A percentile compares a stretch with the other conserved stretches of the same genome.
These are phyloP conservation scores for Aphyosemion australe DNA, from an alignment of 2,113 vertebrate genomes.

Conservation along the genomic window DNA sequence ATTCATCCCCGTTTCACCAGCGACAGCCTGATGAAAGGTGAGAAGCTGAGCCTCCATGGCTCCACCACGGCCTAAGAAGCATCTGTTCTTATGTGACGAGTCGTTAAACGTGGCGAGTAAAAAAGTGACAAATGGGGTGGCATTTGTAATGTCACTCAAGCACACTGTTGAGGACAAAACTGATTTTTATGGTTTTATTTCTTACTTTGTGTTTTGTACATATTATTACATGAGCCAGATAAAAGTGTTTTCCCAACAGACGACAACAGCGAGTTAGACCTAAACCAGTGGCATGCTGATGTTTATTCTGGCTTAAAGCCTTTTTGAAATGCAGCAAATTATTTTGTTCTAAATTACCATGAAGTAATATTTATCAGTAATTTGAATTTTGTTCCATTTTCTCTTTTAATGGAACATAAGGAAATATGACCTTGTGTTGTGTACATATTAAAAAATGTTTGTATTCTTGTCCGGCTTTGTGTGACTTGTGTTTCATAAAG, in stretches of 20 bases:
- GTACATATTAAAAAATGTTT: constrained; percentile 29
- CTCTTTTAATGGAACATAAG: neutral
- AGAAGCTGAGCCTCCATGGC: constrained; percentile 33
- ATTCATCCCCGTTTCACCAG: constrained; percentile 23
- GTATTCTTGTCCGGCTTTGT: constrained; percentile 6
- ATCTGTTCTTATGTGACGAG: neutral
- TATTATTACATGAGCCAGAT: neutral
- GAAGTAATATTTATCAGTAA: too few species aligned
- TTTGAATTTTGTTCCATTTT: too few species aligned
- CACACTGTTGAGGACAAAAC: neutral
- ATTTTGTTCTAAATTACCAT: neutral
- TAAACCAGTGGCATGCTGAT: neutral
- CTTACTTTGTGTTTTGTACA: neutral
- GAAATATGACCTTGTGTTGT: neutral
- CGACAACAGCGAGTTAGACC: too few species aligned
- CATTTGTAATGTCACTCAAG: neutral
- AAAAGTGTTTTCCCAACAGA: neutral
- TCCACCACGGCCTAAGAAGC: constrained; percentile 34
- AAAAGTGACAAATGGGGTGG: neutral
- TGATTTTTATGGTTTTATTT: neutral
- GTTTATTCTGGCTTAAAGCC: neutral
- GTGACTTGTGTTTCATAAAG: constrained; percentile 3
- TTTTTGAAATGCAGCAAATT: neutral
- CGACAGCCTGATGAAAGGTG: constrained; percentile 11
- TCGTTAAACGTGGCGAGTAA: neutral